Base-by-base conservation (phyloP, 2,797 vertebrate species). In the Xiphophorus birchmanni region DNA sequence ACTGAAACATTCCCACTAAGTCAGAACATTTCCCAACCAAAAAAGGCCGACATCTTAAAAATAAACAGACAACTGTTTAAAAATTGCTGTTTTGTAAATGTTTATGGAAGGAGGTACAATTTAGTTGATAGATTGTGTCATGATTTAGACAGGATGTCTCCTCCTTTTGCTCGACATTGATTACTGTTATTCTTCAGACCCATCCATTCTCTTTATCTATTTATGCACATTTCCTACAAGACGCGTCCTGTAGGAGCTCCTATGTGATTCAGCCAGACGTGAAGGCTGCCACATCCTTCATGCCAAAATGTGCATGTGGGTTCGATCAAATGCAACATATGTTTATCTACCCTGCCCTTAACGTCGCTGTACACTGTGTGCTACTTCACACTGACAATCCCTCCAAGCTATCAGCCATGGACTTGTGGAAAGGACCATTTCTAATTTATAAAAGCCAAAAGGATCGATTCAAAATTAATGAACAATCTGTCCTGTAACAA, bases 401-500 rank as follows among this genome's bases (percentile, higher is more conserved):
- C 94, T 95, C 81, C 83, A 77, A 95, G 95, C 91, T 76, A 95
- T 93, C 90, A 90, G 74, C 85, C 85, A 78, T 90, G 91, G 69
- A 92, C 91, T 94, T 85, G 91, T 95, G 93, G 92, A 93, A 92
- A 95, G 93, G 91, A 91, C 84, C 73, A 96, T 96, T 88, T 95
- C 90, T 96, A 95, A 96, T 96, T 96, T 92, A 96, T 96, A 95
- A 95, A 96, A 96, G 96, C 96, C 96, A 95, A 96, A 96, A 95
- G 95, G 95, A 96, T 91, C 37, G 29, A 95, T 96, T 93, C 92
- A 96, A 96, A 96, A 96, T 96, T 95, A 84, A 96, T 96, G 95
- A 95, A 95, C 96, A 96, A 96, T 95, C 95, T 96, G 96, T 96
- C 94, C 93, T 85, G 91, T 88, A 91, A 94, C 94, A 95, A 94